A percentile compares a stretch with the other conserved stretches of the same genome.
These are phyloP conservation scores for Phyllotis vaccarum DNA, from an alignment of 2,797 vertebrate genomes.

Conservation along the genomic window DNA sequence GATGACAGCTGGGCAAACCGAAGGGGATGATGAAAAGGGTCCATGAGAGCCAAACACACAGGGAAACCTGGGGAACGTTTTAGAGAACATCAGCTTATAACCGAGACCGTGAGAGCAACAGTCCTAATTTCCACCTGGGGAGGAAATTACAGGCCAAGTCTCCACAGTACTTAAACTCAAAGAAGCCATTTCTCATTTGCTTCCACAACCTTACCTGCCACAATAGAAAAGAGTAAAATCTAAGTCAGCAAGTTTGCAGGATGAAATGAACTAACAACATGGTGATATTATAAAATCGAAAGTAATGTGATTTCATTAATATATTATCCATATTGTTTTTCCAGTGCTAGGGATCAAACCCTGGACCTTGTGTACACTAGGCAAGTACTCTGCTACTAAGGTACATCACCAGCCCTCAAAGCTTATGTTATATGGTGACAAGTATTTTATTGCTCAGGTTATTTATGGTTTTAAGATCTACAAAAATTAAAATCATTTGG, in stretches of 20 bases:
- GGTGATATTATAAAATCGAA: neutral
- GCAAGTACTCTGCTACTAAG: neutral
- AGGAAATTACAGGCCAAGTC: neutral
- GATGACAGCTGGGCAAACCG: neutral
- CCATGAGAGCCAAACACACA: neutral
- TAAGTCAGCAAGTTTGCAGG: neutral
- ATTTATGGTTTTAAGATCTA: slow-evolving; percentile 34
- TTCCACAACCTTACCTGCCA: neutral
- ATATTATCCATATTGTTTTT: neutral
- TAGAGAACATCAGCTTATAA: slow-evolving; percentile 35
- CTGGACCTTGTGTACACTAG: neutral
- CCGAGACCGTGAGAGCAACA: neutral
- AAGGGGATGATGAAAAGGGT: slow-evolving; percentile 5
- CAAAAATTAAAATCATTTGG: slow-evolving; percentile 33
- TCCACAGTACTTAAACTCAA: neutral
- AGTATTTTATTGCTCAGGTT: neutral
- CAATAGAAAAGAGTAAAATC: slow-evolving; percentile 30
- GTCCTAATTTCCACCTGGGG: neutral
- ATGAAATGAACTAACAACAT: slow-evolving; percentile 54
- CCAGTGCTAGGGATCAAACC: neutral
- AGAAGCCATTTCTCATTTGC: neutral
- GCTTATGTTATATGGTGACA: slow-evolving; percentile 32
- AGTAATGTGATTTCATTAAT: slow-evolving; percentile 30
- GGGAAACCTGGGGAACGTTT: neutral
- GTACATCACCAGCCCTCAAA: neutral